Conservation (phyloP, 2,797 vertebrate genomes). For the Enteromius trimaculatus region DNA sequence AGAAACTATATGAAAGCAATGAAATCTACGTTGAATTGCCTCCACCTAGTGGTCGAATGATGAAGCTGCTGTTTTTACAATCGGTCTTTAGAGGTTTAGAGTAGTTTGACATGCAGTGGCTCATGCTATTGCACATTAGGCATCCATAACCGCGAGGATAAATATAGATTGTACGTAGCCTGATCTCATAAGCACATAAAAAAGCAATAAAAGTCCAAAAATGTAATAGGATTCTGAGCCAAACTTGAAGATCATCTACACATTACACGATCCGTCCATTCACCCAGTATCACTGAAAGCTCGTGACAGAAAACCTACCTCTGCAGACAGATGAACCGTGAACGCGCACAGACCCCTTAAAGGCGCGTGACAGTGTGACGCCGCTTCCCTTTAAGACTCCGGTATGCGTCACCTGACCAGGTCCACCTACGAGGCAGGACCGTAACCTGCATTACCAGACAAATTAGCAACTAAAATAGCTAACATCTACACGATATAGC, state of each 20-base stretch:
- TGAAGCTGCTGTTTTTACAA: neutral
- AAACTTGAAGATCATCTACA: neutral
- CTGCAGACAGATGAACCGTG: slow-evolving; percentile 23
- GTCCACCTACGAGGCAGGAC: slow-evolving; percentile 38
- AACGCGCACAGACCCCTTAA: slow-evolving; percentile 41
- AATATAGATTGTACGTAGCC: neutral
- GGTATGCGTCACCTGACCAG: slow-evolving; percentile 52
- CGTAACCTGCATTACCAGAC: slow-evolving; percentile 23
- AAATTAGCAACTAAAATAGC: slow-evolving; percentile 15
- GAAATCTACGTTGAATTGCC: neutral
- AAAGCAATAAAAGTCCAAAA: neutral
- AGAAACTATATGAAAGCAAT: neutral
- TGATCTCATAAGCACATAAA: neutral
- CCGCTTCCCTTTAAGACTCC: slow-evolving; percentile 47
- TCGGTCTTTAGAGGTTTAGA: neutral
- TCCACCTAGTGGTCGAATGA: neutral
- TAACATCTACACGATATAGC: slow-evolving; percentile 32
- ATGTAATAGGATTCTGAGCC: neutral
- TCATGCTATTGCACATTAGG: neutral
- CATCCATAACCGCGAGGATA: neutral
- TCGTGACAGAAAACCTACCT: slow-evolving; percentile 1
- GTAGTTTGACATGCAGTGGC: neutral
- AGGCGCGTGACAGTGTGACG: slow-evolving; percentile 23
- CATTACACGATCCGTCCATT: neutral
- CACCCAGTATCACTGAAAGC: neutral